A percentile compares a stretch with the other conserved stretches of the same genome.
Conservation (phyloP, 2,888 invertebrate species). For the Cacoxenus indagator region DNA sequence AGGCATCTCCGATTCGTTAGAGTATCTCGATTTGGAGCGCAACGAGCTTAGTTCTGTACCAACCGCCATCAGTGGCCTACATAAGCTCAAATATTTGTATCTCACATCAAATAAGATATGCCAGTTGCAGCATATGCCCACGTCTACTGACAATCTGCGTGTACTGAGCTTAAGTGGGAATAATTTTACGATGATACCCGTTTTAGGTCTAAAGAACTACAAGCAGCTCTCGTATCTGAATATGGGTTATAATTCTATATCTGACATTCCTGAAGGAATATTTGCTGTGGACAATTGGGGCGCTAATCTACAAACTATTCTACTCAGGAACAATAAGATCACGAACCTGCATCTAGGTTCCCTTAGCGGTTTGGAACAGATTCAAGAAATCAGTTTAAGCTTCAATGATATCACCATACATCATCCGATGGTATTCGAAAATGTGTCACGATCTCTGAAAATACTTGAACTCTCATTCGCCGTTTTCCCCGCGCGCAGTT, state of each 20-base stretch:
- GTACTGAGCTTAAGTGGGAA: constrained; percentile 87
- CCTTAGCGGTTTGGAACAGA: constrained; percentile 80
- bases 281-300: constrained; percentile 81
- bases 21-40: constrained; percentile 87
- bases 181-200: constrained; percentile 81
- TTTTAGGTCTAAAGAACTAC: constrained; percentile 78
- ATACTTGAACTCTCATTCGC: constrained; percentile 90
- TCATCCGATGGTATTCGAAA: constrained; percentile 84
- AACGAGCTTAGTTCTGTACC: constrained; percentile 82
- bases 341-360: constrained; percentile 80
- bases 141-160: constrained; percentile 74
- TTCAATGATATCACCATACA: constrained; percentile 90
- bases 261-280: constrained; percentile 82
- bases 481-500: constrained; percentile 75
- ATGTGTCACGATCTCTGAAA: constrained; percentile 82
- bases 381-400: constrained; percentile 90
- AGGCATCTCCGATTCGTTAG: constrained; percentile 80
- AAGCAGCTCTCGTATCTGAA: constrained; percentile 87
- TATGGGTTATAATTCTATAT: constrained; percentile 89
- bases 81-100: constrained; percentile 83
- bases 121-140: constrained; percentile 75
- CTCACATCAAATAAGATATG: constrained; percentile 83
- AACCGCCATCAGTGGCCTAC: constrained; percentile 77
- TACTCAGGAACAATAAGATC: constrained; percentile 87
- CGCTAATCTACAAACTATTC: constrained; percentile 82